Evolutionary conservation across 1,140 invertebrate genomes (phyloP), one percentile per base, ranked within the genome.

Genomic region (Atta cephalotes): DNA sequence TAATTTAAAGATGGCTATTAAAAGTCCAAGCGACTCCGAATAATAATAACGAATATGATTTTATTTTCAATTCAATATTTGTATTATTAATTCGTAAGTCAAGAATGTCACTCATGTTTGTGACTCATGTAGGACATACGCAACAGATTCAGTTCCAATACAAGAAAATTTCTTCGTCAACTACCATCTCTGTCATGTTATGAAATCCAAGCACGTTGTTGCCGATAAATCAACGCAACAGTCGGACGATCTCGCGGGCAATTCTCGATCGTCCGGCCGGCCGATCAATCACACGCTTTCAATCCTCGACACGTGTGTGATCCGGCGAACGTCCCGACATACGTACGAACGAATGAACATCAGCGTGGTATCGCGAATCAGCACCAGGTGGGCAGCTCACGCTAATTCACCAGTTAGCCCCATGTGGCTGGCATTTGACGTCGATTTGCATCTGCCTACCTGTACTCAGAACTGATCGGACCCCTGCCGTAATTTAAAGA

Each of bases 201-300:
- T 70, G 79, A 81, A 81, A 81, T 25, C 51, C 68, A 58, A 45
- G 28, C 66, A 81, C 51, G 66, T 81, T 53, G 31, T 35, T 81
- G 51, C 66, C 35, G 79, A 81, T 81, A 81, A 81, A 81, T 81
- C 79, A 81, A 72, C 79, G 79, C 79, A 81, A 71, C 79, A 81
- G 66, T 49, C 79, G 66, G 35, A 49, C 51, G 79, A 81, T 81
- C 79, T 81, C 66, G 51, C 66, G 39, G 39, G 70, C 58, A 79
- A 85, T 85, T 62, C 74, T 85, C 81, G 81, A 85, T 78, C 72
- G 25, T 14, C 56, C 45, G 39, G 16, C 51, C 66, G 31, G 21
- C 53, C 51, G 84, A 86, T 80, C 74, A 78, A 86, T 79, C 74
- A 77, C 58, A 45, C 28, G 45, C 56, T 74, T 74, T 85, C 70